Conservation (phyloP, 30 jellyfish, hydroid and myxozoan species). For the Hydractinia symbiolongicarpus region DNA sequence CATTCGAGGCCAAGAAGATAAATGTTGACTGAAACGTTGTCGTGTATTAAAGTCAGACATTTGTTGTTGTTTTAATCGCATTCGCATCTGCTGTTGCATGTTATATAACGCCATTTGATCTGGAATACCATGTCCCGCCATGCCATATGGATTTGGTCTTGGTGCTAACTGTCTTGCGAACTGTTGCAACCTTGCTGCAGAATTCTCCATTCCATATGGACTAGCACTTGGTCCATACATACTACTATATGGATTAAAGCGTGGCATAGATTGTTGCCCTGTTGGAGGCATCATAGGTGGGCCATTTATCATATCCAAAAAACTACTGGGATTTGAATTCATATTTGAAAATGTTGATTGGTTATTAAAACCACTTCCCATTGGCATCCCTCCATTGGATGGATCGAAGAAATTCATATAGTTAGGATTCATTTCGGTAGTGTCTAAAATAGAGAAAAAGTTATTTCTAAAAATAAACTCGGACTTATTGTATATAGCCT, state of each 20-base stretch:
- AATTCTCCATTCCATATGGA: constrained; percentile 32
- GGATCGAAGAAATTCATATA: constrained; percentile 38
- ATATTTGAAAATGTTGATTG: constrained; percentile 20
- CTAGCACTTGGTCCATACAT: background rate
- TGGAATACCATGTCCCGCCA: constrained; percentile 24
- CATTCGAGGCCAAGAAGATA: constrained; percentile 39
- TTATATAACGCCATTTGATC: constrained; percentile 28
- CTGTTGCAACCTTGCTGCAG: constrained; percentile 46
- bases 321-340: constrained; percentile 25
- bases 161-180: constrained; percentile 44
- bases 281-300: constrained; percentile 38
- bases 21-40: constrained; percentile 8
- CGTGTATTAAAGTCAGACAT: background rate
- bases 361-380: constrained; percentile 15
- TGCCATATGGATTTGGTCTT: constrained; percentile 8
- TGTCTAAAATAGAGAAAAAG: background rate
- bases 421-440: constrained; percentile 29
- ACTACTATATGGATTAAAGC: constrained; percentile 30
- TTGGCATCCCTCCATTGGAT: constrained; percentile 22
- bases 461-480: background rate
- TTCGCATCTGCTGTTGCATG: constrained; percentile 33
- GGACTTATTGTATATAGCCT: background rate
- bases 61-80: constrained; percentile 37
- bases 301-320: constrained; percentile 38
- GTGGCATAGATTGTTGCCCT: constrained; percentile 2